Evolutionary conservation across 2,888 invertebrate species (phyloP).

Genomic region (Pteria penguin): DNA sequence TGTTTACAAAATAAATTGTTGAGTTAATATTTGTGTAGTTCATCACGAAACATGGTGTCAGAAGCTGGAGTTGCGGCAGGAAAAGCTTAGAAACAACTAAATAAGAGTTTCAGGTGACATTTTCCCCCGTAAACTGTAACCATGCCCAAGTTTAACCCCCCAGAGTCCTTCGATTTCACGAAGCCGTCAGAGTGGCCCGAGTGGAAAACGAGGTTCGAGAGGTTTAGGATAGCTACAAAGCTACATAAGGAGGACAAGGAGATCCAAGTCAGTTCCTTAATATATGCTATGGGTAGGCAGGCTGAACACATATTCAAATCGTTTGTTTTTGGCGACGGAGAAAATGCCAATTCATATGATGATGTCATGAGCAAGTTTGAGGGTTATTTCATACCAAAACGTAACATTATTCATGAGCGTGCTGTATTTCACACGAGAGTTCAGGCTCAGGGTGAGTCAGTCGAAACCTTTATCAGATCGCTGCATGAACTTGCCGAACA

Average conservation of each 20-base stretch:
- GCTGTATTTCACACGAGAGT: constrained; percentile 4
- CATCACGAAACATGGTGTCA: too few species aligned
- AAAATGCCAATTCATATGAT: constrained; percentile 24
- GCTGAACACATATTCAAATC: constrained; percentile 31
- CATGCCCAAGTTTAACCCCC: constrained; percentile 6
- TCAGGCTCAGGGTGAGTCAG: constrained; percentile 25
- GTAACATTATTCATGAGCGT: too few species aligned
- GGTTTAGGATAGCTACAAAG: constrained; percentile 24
- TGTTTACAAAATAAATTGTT: too few species aligned
- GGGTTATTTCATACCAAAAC: constrained; percentile 26
- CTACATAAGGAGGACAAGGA: constrained; percentile 19
- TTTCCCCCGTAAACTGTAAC: not conserved
- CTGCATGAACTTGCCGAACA: constrained; percentile 39
- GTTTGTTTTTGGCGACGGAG: constrained; percentile 18
- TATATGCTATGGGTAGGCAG: constrained; percentile 32
- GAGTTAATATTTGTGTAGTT: too few species aligned
- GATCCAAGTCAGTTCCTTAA: constrained; percentile 35
- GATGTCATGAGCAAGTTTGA: constrained; percentile 32
- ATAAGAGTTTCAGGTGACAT: constrained; percentile 6
- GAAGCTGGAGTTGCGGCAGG: too few species aligned
- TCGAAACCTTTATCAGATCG: constrained; percentile 25
- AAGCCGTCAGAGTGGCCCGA: constrained; percentile 5
- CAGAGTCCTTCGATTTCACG: not conserved
- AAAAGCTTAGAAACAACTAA: too few species aligned
- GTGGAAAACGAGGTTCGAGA: constrained; percentile 26